Evolutionary conservation across 1,140 invertebrate genomes (phyloP).

Genomic region (Hormaphis cornu): DNA sequence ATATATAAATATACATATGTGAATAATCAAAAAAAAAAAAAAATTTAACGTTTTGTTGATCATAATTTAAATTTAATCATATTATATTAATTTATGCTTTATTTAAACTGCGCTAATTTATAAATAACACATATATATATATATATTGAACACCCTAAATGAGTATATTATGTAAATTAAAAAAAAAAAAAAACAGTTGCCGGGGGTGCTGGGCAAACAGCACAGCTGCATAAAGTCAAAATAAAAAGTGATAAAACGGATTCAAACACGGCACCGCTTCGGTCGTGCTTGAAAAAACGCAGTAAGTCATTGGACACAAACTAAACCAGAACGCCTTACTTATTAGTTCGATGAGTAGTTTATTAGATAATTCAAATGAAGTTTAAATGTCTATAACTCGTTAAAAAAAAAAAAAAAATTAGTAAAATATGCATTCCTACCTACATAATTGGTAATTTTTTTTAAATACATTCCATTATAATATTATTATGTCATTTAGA

Average conservation of each 20-base stretch:
- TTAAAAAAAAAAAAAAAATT: neutral
- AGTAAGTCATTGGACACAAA: conserved; percentile 27
- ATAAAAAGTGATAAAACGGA: conserved; percentile 32
- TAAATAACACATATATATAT: neutral
- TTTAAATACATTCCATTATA: neutral
- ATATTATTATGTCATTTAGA: neutral
- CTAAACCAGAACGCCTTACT: conserved; percentile 20
- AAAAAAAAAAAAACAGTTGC: conserved; percentile 26
- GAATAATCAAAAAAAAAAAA: no score
- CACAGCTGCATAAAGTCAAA: conserved; percentile 28
- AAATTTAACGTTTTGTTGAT: neutral
- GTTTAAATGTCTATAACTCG: neutral
- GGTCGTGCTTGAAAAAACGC: conserved; percentile 32
- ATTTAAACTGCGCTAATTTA: no score
- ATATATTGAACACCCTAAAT: conserved; percentile 9
- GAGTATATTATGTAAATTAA: neutral
- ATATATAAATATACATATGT: neutral
- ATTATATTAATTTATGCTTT: no score
- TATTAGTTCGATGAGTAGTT: conserved; percentile 16
- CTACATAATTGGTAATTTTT: neutral
- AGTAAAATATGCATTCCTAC: neutral
- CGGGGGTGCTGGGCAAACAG: conserved; percentile 26
- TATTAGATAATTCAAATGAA: conserved; percentile 8
- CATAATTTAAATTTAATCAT: no score
- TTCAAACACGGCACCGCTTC: conserved; percentile 29